Percentiles rank a stretch among this genome's conserved stretches.
Evolutionary conservation across 1,140 invertebrate species (phyloP).

Genomic region (Penaeus japonicus): DNA sequence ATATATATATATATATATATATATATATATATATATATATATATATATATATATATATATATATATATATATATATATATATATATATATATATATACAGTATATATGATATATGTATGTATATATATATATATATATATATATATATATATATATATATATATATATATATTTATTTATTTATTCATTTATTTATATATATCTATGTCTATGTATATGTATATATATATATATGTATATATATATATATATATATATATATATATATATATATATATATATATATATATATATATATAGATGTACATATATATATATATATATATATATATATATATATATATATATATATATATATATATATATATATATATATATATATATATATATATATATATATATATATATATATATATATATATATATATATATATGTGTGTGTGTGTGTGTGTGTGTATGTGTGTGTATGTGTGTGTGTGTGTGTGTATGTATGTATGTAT

Average conservation of each 20-base stretch:
- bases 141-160: no score
- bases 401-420: background rate
- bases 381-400: background rate
- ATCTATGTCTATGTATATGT: background rate
- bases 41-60: no score
- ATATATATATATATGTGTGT: background rate
- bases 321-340: background rate
- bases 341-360: background rate
- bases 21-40: no score
- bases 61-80: background rate
- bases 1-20: no score
- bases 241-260: background rate
- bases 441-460: background rate
- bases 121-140: no score
- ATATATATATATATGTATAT: background rate
- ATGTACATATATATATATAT: background rate
- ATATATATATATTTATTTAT: no score
- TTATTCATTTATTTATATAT: background rate
- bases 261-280: background rate
- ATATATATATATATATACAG: no score
- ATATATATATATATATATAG: background rate
- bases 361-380: background rate
- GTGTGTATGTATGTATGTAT: background rate
- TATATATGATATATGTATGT: no score
- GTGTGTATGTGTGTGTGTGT: background rate